Evolutionary conservation across 2,113 vertebrate genomes (phyloP).

Genomic region (Crocuta crocuta): DNA sequence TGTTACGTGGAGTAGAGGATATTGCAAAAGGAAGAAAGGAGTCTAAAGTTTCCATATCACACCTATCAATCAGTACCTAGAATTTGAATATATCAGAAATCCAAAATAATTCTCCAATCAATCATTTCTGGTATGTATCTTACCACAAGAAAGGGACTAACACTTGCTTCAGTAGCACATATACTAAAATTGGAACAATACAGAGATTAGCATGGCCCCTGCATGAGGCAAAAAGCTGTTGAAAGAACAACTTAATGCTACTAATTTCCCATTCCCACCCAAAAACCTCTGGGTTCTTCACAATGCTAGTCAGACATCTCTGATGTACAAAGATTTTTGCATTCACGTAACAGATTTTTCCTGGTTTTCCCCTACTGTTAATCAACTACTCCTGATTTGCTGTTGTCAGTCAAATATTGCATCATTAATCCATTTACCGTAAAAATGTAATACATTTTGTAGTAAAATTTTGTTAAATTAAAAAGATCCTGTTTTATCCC

Average conservation of each 20-base stretch:
- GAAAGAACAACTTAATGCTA: not conserved
- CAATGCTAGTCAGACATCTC: not conserved
- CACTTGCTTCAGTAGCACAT: too few relatives aligned
- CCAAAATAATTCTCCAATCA: not conserved
- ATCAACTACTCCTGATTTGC: conserved; percentile 16
- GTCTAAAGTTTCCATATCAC: not conserved
- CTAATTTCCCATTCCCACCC: not conserved
- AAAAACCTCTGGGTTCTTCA: not conserved
- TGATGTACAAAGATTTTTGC: not conserved
- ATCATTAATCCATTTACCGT: conserved; percentile 23
- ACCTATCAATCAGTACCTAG: not conserved
- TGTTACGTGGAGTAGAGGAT: not conserved
- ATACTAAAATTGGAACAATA: too few relatives aligned
- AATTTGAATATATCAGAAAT: not conserved
- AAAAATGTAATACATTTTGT: not conserved
- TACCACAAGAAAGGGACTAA: not conserved
- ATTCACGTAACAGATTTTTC: not conserved
- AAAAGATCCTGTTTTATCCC: conserved; percentile 20
- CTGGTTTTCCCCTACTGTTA: not conserved
- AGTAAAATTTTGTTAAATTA: not conserved
- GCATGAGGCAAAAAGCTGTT: not conserved
- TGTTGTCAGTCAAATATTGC: not conserved
- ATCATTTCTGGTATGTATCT: not conserved
- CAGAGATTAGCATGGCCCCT: too few relatives aligned
- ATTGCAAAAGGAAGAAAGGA: not conserved